Percentiles rank a stretch among this genome's conserved stretches.
Evolutionary conservation across 2,113 vertebrate genomes (phyloP).

Genomic region (Gila orcuttii): DNA sequence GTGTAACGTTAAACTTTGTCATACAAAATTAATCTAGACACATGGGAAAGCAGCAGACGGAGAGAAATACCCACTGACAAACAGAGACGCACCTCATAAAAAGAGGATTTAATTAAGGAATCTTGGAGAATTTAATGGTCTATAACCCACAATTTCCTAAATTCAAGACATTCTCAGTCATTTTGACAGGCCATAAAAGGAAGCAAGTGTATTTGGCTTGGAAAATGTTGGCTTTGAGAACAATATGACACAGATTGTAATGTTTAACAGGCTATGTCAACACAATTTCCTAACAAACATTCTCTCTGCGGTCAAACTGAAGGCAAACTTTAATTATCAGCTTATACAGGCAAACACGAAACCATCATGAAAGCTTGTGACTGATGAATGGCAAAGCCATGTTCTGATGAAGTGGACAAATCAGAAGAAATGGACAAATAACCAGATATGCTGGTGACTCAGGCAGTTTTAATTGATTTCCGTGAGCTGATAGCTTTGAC

Average conservation of each 20-base stretch:
- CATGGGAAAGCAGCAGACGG: conserved; percentile 6
- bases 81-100: conserved; percentile 11
- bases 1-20: conserved; percentile 29
- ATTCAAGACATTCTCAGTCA: conserved; percentile 29
- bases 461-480: conserved; percentile 47
- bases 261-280: conserved; percentile 19
- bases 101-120: conserved; percentile 24
- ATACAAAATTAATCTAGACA: conserved; percentile 10
- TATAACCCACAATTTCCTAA: conserved; percentile 30
- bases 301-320: conserved; percentile 10
- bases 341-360: conserved; percentile 2
- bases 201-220: conserved; percentile 13
- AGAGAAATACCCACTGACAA: background rate
- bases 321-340: conserved; percentile 24
- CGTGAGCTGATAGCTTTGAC: conserved; percentile 54
- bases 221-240: conserved; percentile 11
- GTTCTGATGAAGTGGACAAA: background rate
- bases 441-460: conserved; percentile 14
- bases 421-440: conserved; percentile 12
- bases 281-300: conserved; percentile 17
- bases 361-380: background rate
- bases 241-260: conserved; percentile 4
- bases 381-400: background rate
- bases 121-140: conserved; percentile 1
- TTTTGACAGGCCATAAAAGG: conserved; percentile 30